Percentiles rank a stretch among this genome's conserved stretches.
phyloP scores from a whole-genome alignment of 2,797 vertebrate species.

The Yasuhikotakia modesta region DNA sequence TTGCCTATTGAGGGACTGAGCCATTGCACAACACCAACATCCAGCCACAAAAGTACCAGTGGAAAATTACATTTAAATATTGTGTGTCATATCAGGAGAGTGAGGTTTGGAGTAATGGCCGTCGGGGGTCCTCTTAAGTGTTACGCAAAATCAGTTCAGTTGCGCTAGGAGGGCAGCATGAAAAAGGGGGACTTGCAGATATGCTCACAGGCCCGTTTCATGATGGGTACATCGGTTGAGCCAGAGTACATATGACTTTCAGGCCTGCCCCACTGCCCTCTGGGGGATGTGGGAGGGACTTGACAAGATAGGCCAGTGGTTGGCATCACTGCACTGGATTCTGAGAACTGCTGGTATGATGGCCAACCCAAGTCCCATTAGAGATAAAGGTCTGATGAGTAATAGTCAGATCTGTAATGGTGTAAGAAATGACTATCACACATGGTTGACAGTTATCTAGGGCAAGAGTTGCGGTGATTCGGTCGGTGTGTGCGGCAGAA shows the following conservation, averaged over 20 bases:
- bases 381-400: slow-evolving; percentile 38
- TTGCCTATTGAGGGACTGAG: background rate
- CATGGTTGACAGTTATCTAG: slow-evolving; percentile 43
- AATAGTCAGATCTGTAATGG: slow-evolving; percentile 32
- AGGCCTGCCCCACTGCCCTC: slow-evolving; percentile 5
- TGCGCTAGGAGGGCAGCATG: slow-evolving; percentile 24
- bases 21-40: slow-evolving; percentile 30
- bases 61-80: slow-evolving; percentile 32
- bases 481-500: background rate
- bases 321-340: slow-evolving; percentile 29
- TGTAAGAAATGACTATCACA: slow-evolving; percentile 29
- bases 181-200: slow-evolving; percentile 2
- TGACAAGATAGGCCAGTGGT: slow-evolving; percentile 10
- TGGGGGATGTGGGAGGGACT: background rate
- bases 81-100: slow-evolving; percentile 42
- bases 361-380: slow-evolving; percentile 26
- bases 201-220: background rate
- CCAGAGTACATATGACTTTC: slow-evolving; percentile 17
- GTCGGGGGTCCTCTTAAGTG: slow-evolving; percentile 37
- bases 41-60: slow-evolving; percentile 9
- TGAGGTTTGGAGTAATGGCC: slow-evolving; percentile 30
- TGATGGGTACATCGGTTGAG: background rate
- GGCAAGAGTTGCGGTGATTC: slow-evolving; percentile 47
- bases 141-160: slow-evolving; percentile 51
- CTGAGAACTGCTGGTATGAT: slow-evolving; percentile 43